Conservation (phyloP, 2,113 vertebrate species). For the Lampris incognitus region DNA sequence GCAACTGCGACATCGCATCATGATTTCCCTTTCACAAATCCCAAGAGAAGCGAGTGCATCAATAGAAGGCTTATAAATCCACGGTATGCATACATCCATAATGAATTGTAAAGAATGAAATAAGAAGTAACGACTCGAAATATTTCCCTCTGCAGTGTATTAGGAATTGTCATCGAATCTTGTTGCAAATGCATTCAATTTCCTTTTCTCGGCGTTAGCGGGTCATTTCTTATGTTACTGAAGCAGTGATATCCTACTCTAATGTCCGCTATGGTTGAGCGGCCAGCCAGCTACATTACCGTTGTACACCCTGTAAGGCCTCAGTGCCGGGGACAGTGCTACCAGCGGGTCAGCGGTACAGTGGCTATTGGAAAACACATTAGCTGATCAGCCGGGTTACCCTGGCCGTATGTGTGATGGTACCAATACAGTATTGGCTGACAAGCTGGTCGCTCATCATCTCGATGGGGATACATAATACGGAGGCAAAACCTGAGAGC, state of each 20-base stretch:
- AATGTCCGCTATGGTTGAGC: constrained; percentile 47
- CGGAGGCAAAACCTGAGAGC: neutral
- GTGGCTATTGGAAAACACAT: constrained; percentile 62
- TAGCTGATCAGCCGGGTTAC: constrained; percentile 53
- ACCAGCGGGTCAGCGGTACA: constrained; percentile 53
- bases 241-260: constrained; percentile 52
- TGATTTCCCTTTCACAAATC: no score
- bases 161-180: neutral
- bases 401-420: neutral
- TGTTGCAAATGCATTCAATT: neutral
- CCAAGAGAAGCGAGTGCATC: no score
- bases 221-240: constrained; percentile 45
- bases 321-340: constrained; percentile 47
- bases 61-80: neutral
- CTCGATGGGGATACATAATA: constrained; percentile 17
- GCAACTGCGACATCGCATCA: no score
- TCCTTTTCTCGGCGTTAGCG: neutral
- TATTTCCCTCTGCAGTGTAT: neutral
- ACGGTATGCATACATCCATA: neutral
- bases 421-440: constrained; percentile 4
- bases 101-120: neutral
- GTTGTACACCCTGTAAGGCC: constrained; percentile 60
- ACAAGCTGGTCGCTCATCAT: neutral
- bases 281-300: constrained; percentile 57
- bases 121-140: neutral